These are phyloP conservation scores for Sylvietta virens DNA, from an alignment of 2,113 vertebrate genomes.

Conservation along the genomic window DNA sequence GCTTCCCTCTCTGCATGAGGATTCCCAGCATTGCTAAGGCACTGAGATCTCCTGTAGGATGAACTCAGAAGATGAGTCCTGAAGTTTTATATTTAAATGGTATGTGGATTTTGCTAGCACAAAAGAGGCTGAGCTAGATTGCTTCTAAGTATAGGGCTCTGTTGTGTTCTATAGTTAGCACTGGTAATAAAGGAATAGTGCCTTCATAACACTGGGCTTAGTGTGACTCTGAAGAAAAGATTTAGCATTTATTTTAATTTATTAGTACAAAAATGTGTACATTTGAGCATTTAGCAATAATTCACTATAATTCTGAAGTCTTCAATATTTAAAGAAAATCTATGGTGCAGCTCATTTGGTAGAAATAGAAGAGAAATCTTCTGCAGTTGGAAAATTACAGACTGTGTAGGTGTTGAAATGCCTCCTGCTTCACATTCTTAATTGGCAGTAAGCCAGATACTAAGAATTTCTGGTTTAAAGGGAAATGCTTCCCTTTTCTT, in stretches of 20 bases:
- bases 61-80: not conserved
- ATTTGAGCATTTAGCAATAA: not conserved
- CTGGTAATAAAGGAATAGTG: not conserved
- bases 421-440: slow-evolving; percentile 51
- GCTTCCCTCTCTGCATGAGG: not conserved
- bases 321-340: slow-evolving; percentile 20
- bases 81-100: not conserved
- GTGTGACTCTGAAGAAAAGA: not conserved
- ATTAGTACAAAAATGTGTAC: not conserved
- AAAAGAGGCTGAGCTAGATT: not conserved
- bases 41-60: not conserved
- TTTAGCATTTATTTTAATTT: not conserved
- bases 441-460: slow-evolving; percentile 42
- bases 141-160: slow-evolving; percentile 18
- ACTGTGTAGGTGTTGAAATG: slow-evolving; percentile 63
- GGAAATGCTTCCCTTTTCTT: not conserved
- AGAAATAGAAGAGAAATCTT: slow-evolving; percentile 42
- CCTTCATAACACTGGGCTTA: not conserved
- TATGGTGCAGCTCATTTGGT: not conserved
- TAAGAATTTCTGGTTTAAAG: slow-evolving; percentile 42
- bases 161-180: not conserved
- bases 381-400: slow-evolving; percentile 61
- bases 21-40: not conserved
- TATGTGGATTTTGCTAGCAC: not conserved
- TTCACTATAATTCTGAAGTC: not conserved